These are phyloP conservation scores for Euwallacea fornicatus DNA, from an alignment of 1,140 invertebrate species.

Conservation along the genomic window DNA sequence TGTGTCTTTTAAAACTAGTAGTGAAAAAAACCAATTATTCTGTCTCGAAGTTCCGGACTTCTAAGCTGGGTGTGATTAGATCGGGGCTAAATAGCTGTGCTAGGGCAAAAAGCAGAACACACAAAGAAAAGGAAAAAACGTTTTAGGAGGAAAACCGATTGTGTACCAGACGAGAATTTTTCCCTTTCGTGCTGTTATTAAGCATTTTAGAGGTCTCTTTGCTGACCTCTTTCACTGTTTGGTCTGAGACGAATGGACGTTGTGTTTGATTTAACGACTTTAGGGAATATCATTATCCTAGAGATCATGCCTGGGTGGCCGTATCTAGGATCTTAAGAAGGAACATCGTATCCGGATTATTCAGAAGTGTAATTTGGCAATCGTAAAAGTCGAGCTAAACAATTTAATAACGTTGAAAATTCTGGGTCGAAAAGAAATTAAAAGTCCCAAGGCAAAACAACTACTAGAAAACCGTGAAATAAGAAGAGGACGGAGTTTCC, in stretches of 20 bases:
- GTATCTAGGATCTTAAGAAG: background rate
- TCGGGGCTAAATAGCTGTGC: background rate
- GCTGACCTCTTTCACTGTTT: no score
- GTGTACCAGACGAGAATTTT: background rate
- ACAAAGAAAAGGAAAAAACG: background rate
- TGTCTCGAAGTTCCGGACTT: background rate
- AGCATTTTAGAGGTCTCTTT: background rate
- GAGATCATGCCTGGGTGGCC: background rate
- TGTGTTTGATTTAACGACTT: background rate
- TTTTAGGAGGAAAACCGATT: background rate
- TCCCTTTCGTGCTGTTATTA: background rate
- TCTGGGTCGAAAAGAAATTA: slow-evolving; percentile 3
- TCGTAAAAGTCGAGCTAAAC: background rate
- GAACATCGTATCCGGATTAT: background rate
- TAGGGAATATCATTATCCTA: background rate
- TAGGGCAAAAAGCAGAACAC: background rate
- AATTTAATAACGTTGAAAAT: background rate
- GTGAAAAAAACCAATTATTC: background rate
- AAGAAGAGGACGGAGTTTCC: background rate
- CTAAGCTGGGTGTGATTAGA: background rate
- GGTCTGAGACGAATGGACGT: background rate
- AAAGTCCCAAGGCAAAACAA: slow-evolving; percentile 1
- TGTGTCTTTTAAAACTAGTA: no score
- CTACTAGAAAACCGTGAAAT: background rate
- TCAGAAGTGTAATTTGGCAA: background rate